phyloP scores from a whole-genome alignment of 2,113 vertebrate species.

The Dipodomys ordii region DNA sequence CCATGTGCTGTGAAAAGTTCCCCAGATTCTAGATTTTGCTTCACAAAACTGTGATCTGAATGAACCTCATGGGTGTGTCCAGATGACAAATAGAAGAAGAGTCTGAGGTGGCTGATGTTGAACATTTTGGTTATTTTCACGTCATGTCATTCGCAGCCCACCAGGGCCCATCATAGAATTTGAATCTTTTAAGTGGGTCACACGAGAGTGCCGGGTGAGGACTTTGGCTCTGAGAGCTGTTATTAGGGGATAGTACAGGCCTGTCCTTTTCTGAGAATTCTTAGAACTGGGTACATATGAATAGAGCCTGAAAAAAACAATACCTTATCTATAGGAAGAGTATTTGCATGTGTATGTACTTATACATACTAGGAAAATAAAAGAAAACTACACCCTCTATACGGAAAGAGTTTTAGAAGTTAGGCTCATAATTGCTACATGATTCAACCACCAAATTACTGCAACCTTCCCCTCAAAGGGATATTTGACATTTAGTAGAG shows the following conservation, averaged over 20 bases:
- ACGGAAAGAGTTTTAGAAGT: conserved; percentile 62
- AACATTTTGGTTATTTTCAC: conserved; percentile 32
- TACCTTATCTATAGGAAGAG: conserved; percentile 31
- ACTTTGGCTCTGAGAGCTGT: not conserved
- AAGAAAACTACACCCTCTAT: conserved; percentile 50
- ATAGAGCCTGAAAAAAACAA: conserved; percentile 57
- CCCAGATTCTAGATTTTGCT: conserved; percentile 41
- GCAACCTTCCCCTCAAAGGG: conserved; percentile 33
- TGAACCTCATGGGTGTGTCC: conserved; percentile 29
- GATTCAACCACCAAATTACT: conserved; percentile 66
- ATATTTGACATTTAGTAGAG: conserved; percentile 61
- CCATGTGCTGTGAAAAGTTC: not conserved
- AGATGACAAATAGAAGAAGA: conserved; percentile 25
- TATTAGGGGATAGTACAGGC: not conserved
- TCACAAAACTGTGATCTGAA: conserved; percentile 42
- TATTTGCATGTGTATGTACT: conserved; percentile 42
- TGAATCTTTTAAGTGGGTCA: conserved; percentile 44
- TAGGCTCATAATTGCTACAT: conserved; percentile 48
- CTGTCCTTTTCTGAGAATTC: conserved; percentile 59
- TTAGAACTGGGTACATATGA: conserved; percentile 60
- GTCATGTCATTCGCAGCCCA: not conserved
- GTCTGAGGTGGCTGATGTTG: not conserved
- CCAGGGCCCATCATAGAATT: not conserved
- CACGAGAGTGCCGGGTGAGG: conserved; percentile 17
- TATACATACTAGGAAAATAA: conserved; percentile 47